A percentile compares a stretch with the other conserved stretches of the same genome.
These are phyloP conservation scores for Crossocerus cetratus DNA, from an alignment of 2,888 invertebrate genomes.

Conservation along the genomic window DNA sequence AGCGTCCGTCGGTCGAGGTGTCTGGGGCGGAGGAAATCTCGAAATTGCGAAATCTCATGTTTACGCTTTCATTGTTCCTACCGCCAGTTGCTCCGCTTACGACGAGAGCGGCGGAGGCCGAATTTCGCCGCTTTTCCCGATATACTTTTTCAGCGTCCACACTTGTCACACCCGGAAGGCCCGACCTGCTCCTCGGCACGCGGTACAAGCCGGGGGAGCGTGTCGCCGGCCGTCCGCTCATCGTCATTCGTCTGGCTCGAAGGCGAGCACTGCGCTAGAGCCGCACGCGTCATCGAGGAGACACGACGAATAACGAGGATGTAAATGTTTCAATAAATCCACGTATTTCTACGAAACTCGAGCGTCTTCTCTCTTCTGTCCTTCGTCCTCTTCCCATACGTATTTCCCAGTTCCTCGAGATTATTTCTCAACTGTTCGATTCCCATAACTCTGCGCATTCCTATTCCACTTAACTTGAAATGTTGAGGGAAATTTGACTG, in stretches of 20 bases:
- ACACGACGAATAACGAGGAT: constrained; percentile 63
- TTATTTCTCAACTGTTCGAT: too few species aligned
- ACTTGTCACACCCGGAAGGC: too few species aligned
- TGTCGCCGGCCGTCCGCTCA: too few species aligned
- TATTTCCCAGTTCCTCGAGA: neutral
- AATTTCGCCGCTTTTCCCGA: constrained; percentile 1
- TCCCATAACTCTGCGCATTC: too few species aligned
- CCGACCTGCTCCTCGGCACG: too few species aligned
- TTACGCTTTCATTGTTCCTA: constrained; percentile 48
- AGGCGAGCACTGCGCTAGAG: neutral
- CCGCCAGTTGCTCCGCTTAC: constrained; percentile 16
- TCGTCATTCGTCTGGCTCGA: constrained; percentile 3
- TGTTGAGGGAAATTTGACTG: too few species aligned
- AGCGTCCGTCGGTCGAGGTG: too few species aligned
- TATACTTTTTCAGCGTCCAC: constrained; percentile 7
- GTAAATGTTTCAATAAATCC: constrained; percentile 76
- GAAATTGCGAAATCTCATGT: constrained; percentile 47
- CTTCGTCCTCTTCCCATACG: neutral
- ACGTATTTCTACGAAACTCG: constrained; percentile 74
- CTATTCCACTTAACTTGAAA: too few species aligned
- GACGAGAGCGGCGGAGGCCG: neutral
- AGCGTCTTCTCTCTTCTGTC: neutral
- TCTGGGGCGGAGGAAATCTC: constrained; percentile 25
- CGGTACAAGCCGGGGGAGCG: too few species aligned
- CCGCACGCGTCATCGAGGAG: constrained; percentile 18